Percentiles rank a stretch among this genome's conserved stretches.
phyloP scores from a whole-genome alignment of 2,797 vertebrate genomes.

The Myotis findleyi region DNA sequence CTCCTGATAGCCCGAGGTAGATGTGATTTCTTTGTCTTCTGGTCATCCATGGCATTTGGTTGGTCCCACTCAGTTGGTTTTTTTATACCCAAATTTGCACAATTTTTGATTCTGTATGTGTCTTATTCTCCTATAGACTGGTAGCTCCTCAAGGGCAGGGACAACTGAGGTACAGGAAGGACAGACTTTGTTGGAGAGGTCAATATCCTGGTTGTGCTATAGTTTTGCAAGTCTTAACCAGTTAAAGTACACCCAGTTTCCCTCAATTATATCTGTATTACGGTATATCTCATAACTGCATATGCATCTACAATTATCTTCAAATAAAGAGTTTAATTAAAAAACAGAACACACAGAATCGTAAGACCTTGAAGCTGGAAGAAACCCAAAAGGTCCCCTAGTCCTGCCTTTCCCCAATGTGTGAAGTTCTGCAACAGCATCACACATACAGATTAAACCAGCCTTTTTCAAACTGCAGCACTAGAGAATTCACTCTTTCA shows the following conservation, averaged over 20 bases:
- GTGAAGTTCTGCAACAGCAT: neutral
- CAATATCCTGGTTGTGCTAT: neutral
- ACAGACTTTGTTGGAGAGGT: neutral
- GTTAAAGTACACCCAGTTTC: neutral
- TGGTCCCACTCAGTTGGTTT: neutral
- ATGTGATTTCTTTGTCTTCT: constrained; percentile 8
- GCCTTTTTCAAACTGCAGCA: neutral
- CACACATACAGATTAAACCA: neutral
- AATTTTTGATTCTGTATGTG: neutral
- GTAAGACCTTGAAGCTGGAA: neutral
- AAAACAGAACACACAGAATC: neutral
- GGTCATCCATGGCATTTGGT: neutral
- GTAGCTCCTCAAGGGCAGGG: neutral
- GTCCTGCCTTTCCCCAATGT: neutral
- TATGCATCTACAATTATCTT: neutral
- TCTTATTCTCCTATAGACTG: neutral
- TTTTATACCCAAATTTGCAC: neutral
- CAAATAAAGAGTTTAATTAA: constrained; percentile 19
- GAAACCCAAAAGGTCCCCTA: neutral
- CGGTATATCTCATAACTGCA: neutral
- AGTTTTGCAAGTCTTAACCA: constrained; percentile 25
- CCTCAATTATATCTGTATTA: neutral
- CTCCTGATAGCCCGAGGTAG: neutral
- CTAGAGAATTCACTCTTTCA: neutral
- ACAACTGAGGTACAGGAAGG: neutral